Evolutionary conservation across 1,140 invertebrate genomes (phyloP).

Genomic region (Pseudomyrmex cubaensis): DNA sequence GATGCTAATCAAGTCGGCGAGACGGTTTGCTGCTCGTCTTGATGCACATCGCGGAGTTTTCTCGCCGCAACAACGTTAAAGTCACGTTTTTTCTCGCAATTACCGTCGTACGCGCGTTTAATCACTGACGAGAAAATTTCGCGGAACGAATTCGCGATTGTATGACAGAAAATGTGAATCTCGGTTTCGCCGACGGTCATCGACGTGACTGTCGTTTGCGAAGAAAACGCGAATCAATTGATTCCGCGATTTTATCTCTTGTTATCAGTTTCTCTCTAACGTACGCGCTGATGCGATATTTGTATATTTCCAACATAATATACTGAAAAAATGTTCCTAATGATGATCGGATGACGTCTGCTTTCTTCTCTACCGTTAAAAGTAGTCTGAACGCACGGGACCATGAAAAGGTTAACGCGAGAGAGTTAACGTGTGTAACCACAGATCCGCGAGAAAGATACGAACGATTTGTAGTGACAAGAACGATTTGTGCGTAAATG

Average conservation of each 20-base stretch:
- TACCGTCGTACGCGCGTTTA: background rate
- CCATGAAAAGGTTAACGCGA: background rate
- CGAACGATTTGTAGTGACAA: constrained; percentile 24
- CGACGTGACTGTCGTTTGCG: constrained; percentile 31
- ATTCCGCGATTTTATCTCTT: background rate
- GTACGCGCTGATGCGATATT: background rate
- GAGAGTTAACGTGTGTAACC: background rate
- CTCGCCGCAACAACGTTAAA: constrained; percentile 22
- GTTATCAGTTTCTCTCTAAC: background rate
- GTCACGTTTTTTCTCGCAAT: constrained; percentile 43
- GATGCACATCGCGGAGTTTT: constrained; percentile 37
- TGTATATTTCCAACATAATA: no score
- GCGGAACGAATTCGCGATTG: constrained; percentile 27
- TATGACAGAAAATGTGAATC: constrained; percentile 17
- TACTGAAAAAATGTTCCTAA: background rate
- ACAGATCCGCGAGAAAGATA: constrained; percentile 2
- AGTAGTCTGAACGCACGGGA: background rate
- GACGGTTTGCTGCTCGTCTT: constrained; percentile 66
- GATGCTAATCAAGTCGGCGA: constrained; percentile 63
- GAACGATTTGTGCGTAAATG: constrained; percentile 15
- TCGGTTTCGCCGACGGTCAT: constrained; percentile 47
- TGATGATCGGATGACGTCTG: background rate
- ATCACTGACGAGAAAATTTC: background rate
- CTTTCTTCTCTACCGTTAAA: constrained; percentile 30
- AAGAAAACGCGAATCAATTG: background rate